Evolutionary conservation across 2,888 invertebrate genomes (phyloP), one percentile per base, ranked within the genome.

Genomic region (Pristionchus maxplancki): DNA sequence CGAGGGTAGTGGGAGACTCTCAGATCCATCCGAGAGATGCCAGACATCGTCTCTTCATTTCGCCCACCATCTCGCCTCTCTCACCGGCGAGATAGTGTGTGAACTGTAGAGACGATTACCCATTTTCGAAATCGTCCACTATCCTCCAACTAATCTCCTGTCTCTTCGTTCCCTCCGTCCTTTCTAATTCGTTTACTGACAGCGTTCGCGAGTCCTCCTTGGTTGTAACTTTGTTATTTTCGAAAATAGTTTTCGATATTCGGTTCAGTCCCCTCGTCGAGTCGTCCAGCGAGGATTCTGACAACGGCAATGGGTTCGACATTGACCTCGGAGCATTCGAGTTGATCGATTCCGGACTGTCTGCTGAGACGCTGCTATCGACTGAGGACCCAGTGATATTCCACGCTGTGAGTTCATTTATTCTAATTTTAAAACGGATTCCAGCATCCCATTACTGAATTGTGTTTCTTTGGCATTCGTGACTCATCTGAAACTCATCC

Each of bases 381-480:
- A 91, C 93, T 31, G 94, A 94, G 64, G 94, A 94, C 84, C 94
- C 94, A 31, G 93, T 93, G 62, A 90, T 93, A 34, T 93, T 89
- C 85, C 92, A 93, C 40, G 50, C 88, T 5, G 89, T 89, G 40
- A 44, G 67, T 67, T 1, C 4, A 48, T 50, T 28, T 64, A 17
- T 31, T 71, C 8, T n/a, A 20, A 53, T 85, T 15, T 13, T 9
- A 34, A 9, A 48, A 34, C 24, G 28, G 5, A 2, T 1, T 8
- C 84, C n/a, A 34, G 15, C 58, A 58, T 58, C n/a, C n/a, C n/a
- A n/a, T n/a, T n/a, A n/a, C n/a, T n/a, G n/a, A n/a, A n/a, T n/a
- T n/a, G n/a, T n/a, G n/a, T n/a, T n/a, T n/a, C n/a, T n/a, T n/a
- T n/a, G n/a, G n/a, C n/a, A n/a, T n/a, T n/a, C n/a, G 58, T 13